Evolutionary conservation across 2,113 vertebrate genomes (phyloP), one percentile per base, ranked within the genome.

Genomic region (Phoenicopterus ruber): DNA sequence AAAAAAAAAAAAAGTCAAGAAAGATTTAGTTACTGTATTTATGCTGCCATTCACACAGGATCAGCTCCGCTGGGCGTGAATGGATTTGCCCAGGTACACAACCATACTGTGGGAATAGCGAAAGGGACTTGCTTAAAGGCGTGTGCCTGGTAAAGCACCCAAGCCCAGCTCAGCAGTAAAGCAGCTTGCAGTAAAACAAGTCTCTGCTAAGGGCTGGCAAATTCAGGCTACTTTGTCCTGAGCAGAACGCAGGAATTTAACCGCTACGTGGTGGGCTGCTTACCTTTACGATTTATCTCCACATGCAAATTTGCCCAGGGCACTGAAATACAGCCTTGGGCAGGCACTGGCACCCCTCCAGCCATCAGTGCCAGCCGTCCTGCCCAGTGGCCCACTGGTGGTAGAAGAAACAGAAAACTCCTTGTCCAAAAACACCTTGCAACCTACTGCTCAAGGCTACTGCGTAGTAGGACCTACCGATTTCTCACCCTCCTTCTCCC

Each of bases 201-300:
- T 28, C 65, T 49, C 34, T 73, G 44, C 46, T 28, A n/a, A 65
- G 31, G 7, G 31, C 47, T 52, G 32, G 9, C 20, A 86, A 76
- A 55, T 49, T n/a, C 65, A 46, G 71, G 20, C 25, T 38, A 10
- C 59, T 29, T 36, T 38, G 46, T 54, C 34, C 34, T 46, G 21
- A 87, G 38, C 46, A 87, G 28, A 58, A 54, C 22, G n/a, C 29
- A 13, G 24, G 11, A 15, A 14, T 82, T 73, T 34, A 50, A 49
- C 10, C 1, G 0, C 0, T 36, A 20, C 0, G 4, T 50, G 11
- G 5, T 82, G 36, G 38, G 36, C 31, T 74, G 74, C 55, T 59
- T 22, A 63, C 47, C 46, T 28, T 67, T n/a, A 21, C 0, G 2
- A 11, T 69, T 40, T 44, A 42, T 5, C 22, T 19, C 38, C 49